Evolutionary conservation across 2,888 invertebrate species (phyloP).

Genomic region (Asteroscopus sphinx): DNA sequence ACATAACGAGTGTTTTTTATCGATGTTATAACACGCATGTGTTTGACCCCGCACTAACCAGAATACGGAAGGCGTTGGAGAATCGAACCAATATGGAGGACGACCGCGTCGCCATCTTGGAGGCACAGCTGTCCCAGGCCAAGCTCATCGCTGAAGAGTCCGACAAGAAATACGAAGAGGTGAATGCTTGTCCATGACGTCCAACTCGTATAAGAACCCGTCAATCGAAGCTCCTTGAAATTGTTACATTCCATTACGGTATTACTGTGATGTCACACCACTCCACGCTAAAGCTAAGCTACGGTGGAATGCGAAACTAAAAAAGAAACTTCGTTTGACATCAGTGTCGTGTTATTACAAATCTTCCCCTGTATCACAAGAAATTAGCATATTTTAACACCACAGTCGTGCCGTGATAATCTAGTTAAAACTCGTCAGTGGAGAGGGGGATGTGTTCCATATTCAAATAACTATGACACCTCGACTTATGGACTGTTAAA

Average conservation of each 20-base stretch:
- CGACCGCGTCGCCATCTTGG: slow-evolving; percentile 99
- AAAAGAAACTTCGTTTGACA: slow-evolving; percentile 47
- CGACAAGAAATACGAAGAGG: slow-evolving; percentile 99
- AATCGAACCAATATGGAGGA: slow-evolving; percentile 99
- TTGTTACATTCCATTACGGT: slow-evolving; percentile 36
- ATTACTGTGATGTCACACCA: slow-evolving; percentile 23
- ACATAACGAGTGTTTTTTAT: slow-evolving; percentile 65
- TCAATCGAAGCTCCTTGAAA: slow-evolving; percentile 40
- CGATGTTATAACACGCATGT: slow-evolving; percentile 89
- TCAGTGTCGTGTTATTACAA: slow-evolving; percentile 49
- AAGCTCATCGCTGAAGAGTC: slow-evolving; percentile 99
- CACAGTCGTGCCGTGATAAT: slow-evolving; percentile 30
- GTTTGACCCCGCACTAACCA: slow-evolving; percentile 91
- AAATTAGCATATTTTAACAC: slow-evolving; percentile 44
- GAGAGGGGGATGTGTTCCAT: slow-evolving; percentile 34
- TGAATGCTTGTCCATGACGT: slow-evolving; percentile 86
- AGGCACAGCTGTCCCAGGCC: slow-evolving; percentile 99
- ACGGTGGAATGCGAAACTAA: slow-evolving; percentile 47
- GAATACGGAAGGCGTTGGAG: slow-evolving; percentile 99
- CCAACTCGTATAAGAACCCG: slow-evolving; percentile 35
- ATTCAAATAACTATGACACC: slow-evolving; percentile 44
- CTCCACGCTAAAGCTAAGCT: slow-evolving; percentile 7
- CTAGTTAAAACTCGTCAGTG: slow-evolving; percentile 23
- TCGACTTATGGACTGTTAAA: slow-evolving; percentile 25
- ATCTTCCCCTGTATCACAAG: slow-evolving; percentile 33